Percentiles rank a stretch among this genome's conserved stretches.
Conservation (phyloP, 2,797 vertebrate genomes). For the Nyctibius grandis region DNA sequence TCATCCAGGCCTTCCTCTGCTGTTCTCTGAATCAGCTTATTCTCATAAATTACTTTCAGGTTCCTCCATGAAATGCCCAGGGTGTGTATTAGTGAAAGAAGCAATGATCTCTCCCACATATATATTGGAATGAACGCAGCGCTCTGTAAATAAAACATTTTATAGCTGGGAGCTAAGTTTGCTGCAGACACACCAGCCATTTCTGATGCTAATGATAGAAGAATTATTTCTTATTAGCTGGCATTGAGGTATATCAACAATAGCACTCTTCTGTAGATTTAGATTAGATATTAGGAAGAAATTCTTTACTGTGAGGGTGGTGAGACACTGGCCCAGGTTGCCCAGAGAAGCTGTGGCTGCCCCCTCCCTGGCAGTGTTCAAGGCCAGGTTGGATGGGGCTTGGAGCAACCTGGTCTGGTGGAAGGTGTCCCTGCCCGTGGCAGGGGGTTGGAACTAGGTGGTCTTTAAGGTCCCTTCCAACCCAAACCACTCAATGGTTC, state of each 20-base stretch:
- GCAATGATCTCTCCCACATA: background rate
- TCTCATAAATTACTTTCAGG: background rate
- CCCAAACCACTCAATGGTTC: too few relatives aligned
- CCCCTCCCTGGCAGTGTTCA: too few relatives aligned
- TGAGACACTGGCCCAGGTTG: too few relatives aligned
- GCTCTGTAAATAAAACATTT: background rate
- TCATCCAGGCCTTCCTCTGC: background rate
- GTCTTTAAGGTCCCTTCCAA: too few relatives aligned
- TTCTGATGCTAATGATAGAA: background rate
- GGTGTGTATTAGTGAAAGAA: background rate
- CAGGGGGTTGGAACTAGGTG: too few relatives aligned
- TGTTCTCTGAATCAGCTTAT: background rate
- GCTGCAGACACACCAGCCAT: background rate
- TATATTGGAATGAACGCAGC: rapidly evolving
- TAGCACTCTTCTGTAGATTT: background rate
- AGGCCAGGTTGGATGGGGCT: too few relatives aligned
- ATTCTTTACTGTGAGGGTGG: too few relatives aligned
- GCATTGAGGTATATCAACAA: background rate
- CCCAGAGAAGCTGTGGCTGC: too few relatives aligned
- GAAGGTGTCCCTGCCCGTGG: too few relatives aligned
- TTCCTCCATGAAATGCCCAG: background rate
- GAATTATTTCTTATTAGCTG: background rate
- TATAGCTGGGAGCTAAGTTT: background rate
- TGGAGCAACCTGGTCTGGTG: too few relatives aligned
- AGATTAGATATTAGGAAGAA: too few relatives aligned